A percentile compares a stretch with the other conserved stretches of the same genome.
These are phyloP conservation scores for Lasiurus borealis DNA, from an alignment of 2,113 vertebrate genomes.

Conservation along the genomic window DNA sequence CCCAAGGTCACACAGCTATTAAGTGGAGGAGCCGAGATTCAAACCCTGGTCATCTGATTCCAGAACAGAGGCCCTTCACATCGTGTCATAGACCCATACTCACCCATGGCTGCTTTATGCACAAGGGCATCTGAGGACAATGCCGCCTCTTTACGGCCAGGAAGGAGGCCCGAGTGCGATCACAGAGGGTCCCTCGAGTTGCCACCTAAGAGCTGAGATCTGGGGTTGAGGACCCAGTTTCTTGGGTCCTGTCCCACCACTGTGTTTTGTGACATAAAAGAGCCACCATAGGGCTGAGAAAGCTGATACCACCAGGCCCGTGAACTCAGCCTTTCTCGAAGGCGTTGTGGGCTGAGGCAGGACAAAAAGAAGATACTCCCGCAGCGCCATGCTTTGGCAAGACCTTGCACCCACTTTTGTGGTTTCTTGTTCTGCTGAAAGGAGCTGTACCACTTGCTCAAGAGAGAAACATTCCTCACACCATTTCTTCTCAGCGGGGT, in stretches of 20 bases:
- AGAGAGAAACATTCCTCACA: neutral
- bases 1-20: neutral
- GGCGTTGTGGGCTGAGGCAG: neutral
- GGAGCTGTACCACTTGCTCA: neutral
- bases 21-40: neutral
- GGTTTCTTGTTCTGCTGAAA: neutral
- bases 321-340: neutral
- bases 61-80: neutral
- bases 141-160: neutral
- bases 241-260: neutral
- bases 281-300: neutral
- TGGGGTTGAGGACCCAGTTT: too few relatives aligned
- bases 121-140: neutral
- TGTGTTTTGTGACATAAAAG: neutral
- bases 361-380: neutral
- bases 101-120: neutral
- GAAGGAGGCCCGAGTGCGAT: neutral
- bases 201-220: neutral
- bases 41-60: neutral
- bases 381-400: neutral
- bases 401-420: neutral
- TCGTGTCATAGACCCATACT: fast-evolving
- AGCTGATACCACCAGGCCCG: fast-evolving
- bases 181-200: fast-evolving
- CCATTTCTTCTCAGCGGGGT: neutral